phyloP scores from a whole-genome alignment of 2,113 vertebrate species.

The Podiceps cristatus region DNA sequence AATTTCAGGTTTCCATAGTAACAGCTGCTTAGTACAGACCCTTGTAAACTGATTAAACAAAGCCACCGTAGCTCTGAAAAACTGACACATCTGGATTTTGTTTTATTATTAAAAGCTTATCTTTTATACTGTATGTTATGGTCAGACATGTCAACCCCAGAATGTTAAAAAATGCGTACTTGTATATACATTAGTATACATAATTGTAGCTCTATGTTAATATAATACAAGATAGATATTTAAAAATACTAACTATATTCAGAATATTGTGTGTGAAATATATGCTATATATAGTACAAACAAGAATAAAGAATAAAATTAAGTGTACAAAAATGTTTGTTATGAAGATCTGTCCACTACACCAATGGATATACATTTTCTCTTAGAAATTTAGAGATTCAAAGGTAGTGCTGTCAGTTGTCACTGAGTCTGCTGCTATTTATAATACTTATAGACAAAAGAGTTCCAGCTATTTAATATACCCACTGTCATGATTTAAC shows the following conservation, averaged over 20 bases:
- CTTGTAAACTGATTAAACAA: slow-evolving; percentile 51
- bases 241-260: background rate
- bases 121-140: background rate
- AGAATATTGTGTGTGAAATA: background rate
- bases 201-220: background rate
- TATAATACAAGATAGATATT: background rate
- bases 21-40: slow-evolving; percentile 14
- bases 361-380: background rate
- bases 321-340: background rate
- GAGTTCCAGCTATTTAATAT: background rate
- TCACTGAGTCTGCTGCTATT: background rate
- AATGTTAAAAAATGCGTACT: background rate
- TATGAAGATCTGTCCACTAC: background rate
- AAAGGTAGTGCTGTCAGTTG: background rate
- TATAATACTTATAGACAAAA: background rate
- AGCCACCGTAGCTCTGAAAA: background rate
- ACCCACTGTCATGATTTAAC: background rate
- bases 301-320: background rate
- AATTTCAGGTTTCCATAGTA: slow-evolving; percentile 63
- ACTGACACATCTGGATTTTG: background rate
- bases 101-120: background rate
- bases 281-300: background rate
- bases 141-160: background rate
- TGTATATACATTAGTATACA: background rate
- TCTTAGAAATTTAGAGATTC: background rate